Conservation (phyloP, 2,113 vertebrate species). For the Aspiorhynchus laticeps region DNA sequence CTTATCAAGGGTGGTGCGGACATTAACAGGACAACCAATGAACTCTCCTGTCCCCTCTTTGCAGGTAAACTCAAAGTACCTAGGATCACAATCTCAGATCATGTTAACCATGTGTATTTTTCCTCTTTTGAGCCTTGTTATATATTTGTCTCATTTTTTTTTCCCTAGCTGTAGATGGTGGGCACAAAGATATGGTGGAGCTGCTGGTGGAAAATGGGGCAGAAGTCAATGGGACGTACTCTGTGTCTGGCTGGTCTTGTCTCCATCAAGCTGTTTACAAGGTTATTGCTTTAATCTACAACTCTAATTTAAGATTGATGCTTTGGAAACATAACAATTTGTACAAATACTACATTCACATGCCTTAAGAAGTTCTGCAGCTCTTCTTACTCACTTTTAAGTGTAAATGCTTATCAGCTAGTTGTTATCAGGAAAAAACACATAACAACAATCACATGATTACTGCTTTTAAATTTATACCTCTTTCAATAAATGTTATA, state of each 20-base stretch:
- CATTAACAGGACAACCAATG: slow-evolving; percentile 80
- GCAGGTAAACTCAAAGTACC: slow-evolving; percentile 75
- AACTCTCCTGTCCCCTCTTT: slow-evolving; percentile 85
- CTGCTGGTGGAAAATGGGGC: slow-evolving; percentile 81
- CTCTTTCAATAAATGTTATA: neutral
- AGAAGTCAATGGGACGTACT: slow-evolving; percentile 82
- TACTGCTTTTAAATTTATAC: neutral
- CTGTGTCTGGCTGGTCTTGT: slow-evolving; percentile 89
- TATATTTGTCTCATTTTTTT: neutral
- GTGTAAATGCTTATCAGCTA: neutral
- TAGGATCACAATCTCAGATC: neutral
- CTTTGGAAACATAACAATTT: neutral
- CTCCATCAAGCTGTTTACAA: slow-evolving; percentile 88
- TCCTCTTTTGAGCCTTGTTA: neutral
- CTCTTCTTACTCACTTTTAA: neutral
- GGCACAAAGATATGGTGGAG: slow-evolving; percentile 73
- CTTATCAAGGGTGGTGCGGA: slow-evolving; percentile 82
- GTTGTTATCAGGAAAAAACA: neutral
- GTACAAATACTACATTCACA: neutral
- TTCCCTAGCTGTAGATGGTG: slow-evolving; percentile 79
- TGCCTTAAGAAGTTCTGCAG: neutral
- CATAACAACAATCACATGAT: neutral
- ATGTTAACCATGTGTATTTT: neutral
- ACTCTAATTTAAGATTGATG: neutral
- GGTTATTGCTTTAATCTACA: slow-evolving; percentile 47